phyloP scores from a whole-genome alignment of 2,797 vertebrate species.

The Falco concolor region DNA sequence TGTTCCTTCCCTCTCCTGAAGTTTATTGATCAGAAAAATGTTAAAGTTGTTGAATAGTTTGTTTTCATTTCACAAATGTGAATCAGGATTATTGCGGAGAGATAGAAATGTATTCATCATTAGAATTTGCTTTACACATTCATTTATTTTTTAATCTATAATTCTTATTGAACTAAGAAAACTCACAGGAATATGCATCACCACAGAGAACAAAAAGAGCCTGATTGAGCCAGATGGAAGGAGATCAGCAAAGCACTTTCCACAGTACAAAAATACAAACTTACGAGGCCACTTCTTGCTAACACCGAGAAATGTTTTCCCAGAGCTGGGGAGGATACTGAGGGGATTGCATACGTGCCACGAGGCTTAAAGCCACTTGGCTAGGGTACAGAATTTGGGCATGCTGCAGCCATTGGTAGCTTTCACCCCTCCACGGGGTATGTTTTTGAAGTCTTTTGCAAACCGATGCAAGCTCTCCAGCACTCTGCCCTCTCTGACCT shows the following conservation, averaged over 20 bases:
- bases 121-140: slow-evolving; percentile 54
- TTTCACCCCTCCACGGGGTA: neutral
- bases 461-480: neutral
- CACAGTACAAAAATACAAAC: neutral
- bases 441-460: neutral
- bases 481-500: neutral
- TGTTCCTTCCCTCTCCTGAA: neutral
- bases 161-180: slow-evolving; percentile 55
- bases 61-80: slow-evolving; percentile 54
- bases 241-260: neutral
- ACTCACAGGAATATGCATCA: slow-evolving; percentile 25
- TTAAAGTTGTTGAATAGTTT: slow-evolving; percentile 50
- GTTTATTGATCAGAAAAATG: slow-evolving; percentile 42
- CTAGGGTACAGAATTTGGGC: neutral
- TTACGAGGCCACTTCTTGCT: neutral
- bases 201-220: slow-evolving; percentile 33
- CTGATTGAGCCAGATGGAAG: slow-evolving; percentile 22
- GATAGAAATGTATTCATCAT: slow-evolving; percentile 48
- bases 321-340: neutral
- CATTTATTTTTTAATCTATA: slow-evolving; percentile 65
- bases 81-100: slow-evolving; percentile 33
- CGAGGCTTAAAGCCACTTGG: neutral
- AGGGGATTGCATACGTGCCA: rapidly evolving
- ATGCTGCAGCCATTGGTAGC: neutral
- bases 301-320: neutral